Evolutionary conservation across 1,140 invertebrate species (phyloP).

Genomic region (Aricia agestis): DNA sequence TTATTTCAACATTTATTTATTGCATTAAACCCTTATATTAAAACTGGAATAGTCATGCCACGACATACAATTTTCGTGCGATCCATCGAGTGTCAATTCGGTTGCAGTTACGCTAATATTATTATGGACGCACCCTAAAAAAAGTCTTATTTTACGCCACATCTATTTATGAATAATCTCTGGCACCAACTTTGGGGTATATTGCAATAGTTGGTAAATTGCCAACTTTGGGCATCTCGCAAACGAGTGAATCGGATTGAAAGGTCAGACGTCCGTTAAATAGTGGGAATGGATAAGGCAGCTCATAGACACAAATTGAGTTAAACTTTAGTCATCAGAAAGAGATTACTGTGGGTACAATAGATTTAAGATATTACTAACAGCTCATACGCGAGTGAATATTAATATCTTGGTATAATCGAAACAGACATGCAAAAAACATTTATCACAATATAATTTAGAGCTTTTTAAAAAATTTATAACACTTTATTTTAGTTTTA

Average conservation of each 20-base stretch:
- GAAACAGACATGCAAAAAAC: not conserved
- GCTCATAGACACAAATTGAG: not conserved
- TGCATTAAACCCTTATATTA: too few relatives aligned
- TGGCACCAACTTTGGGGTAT: not conserved
- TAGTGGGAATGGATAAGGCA: not conserved
- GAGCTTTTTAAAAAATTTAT: too few relatives aligned
- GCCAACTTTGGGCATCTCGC: not conserved
- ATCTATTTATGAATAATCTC: not conserved
- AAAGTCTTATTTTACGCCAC: not conserved
- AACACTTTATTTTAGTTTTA: too few relatives aligned
- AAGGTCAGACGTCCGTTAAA: constrained; percentile 14
- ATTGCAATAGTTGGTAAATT: constrained; percentile 1
- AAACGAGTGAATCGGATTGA: constrained; percentile 18
- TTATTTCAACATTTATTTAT: too few relatives aligned
- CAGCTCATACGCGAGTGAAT: not conserved
- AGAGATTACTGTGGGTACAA: not conserved
- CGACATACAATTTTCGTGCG: too few relatives aligned
- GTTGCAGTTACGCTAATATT: too few relatives aligned
- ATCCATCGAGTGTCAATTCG: too few relatives aligned
- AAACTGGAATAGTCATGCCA: too few relatives aligned
- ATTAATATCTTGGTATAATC: too few relatives aligned
- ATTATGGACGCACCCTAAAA: too few relatives aligned
- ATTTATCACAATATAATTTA: too few relatives aligned
- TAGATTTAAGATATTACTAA: not conserved
- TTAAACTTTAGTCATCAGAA: not conserved